Conservation (phyloP, 2,888 invertebrate species). For the Xanthorhoe spadicearia region DNA sequence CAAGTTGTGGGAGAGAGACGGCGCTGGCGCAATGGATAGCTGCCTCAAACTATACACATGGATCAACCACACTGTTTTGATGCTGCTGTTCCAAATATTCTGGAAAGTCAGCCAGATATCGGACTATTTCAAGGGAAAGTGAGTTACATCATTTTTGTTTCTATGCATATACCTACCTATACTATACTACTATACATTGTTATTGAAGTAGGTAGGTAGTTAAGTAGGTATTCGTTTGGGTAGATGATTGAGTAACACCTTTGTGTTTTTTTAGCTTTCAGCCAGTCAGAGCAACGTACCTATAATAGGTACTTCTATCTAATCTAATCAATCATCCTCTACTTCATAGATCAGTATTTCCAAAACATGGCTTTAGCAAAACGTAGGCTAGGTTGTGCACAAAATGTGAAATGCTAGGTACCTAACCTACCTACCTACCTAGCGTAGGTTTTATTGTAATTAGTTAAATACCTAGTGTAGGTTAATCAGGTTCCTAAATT, state of each 20-base stretch:
- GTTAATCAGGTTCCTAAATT: too few relatives aligned
- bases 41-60: constrained; percentile 79
- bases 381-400: too few relatives aligned
- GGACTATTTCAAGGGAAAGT: constrained; percentile 78
- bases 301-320: constrained; percentile 6
- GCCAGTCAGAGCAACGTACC: too few relatives aligned
- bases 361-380: too few relatives aligned
- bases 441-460: too few relatives aligned
- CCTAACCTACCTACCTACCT: too few relatives aligned
- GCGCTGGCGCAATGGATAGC: constrained; percentile 74
- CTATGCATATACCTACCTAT: neutral
- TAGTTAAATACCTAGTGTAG: too few relatives aligned
- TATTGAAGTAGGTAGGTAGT: neutral
- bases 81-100: constrained; percentile 79
- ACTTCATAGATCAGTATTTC: too few relatives aligned
- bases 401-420: too few relatives aligned
- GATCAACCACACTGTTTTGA: constrained; percentile 77
- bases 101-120: constrained; percentile 82
- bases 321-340: neutral
- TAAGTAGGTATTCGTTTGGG: too few relatives aligned
- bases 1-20: constrained; percentile 70
- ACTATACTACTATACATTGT: constrained; percentile 11
- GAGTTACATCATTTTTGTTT: constrained; percentile 49
- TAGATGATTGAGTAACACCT: constrained; percentile 23
- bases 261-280: constrained; percentile 2